These are phyloP conservation scores for Cryptomyrus ogoouensis DNA, from an alignment of 2,113 vertebrate genomes.

Conservation along the genomic window DNA sequence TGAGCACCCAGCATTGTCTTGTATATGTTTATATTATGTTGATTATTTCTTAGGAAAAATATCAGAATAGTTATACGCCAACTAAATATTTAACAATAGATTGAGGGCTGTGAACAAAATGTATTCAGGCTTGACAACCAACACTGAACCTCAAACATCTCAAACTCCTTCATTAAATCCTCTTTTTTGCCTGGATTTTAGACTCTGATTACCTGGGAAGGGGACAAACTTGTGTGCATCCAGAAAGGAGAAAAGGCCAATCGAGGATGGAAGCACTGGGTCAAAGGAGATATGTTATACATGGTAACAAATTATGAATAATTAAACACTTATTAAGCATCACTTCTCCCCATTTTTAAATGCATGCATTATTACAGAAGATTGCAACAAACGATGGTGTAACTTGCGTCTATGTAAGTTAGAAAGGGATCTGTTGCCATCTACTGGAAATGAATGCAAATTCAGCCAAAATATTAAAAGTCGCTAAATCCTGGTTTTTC, in stretches of 20 bases:
- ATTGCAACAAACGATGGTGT: neutral
- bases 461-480: neutral
- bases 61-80: neutral
- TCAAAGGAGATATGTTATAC: constrained; percentile 73
- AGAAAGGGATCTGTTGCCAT: neutral
- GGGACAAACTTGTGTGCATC: constrained; percentile 70
- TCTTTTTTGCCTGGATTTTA: constrained; percentile 38
- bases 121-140: neutral
- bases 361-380: neutral
- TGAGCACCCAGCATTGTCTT: neutral
- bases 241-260: constrained; percentile 87
- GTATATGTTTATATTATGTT: neutral
- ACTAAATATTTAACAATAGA: neutral
- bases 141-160: neutral
- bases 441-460: neutral
- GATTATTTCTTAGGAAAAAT: neutral
- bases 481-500: neutral
- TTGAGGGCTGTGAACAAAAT: neutral
- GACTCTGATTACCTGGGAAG: constrained; percentile 80
- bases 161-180: neutral
- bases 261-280: constrained; percentile 86
- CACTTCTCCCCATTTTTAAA: neutral
- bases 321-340: neutral
- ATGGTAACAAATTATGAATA: constrained; percentile 58
- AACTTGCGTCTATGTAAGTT: neutral